These are phyloP conservation scores for Pangasius macronema DNA, from an alignment of 2,797 vertebrate genomes.

Conservation along the genomic window DNA sequence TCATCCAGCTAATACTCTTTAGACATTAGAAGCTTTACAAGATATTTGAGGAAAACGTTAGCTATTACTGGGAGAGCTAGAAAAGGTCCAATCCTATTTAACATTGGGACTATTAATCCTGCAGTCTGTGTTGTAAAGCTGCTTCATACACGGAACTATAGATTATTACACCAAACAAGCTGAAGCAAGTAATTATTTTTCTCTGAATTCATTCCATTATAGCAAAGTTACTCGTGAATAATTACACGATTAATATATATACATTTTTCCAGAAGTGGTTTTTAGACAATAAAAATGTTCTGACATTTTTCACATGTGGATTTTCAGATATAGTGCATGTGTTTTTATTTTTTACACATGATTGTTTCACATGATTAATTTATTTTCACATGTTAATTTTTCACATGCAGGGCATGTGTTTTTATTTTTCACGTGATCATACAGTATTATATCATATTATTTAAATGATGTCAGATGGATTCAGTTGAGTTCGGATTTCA, in stretches of 20 bases:
- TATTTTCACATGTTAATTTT: background rate
- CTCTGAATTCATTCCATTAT: conserved; percentile 36
- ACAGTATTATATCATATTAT: background rate
- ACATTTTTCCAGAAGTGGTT: background rate
- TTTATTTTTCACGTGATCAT: conserved; percentile 5
- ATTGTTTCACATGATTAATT: background rate
- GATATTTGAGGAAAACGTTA: background rate
- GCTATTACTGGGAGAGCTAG: conserved; percentile 13
- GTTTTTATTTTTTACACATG: background rate
- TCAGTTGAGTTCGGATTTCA: background rate
- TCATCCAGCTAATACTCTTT: conserved; percentile 13
- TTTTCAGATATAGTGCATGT: background rate
- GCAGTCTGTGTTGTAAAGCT: conserved; percentile 35
- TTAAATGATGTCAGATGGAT: background rate
- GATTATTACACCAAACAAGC: conserved; percentile 16
- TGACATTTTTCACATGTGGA: no score
- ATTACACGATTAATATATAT: background rate
- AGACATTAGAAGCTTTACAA: conserved; percentile 7
- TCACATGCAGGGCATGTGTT: background rate
- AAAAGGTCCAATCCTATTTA: conserved; percentile 19
- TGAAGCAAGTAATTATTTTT: conserved; percentile 45
- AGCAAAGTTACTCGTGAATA: background rate
- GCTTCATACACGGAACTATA: background rate
- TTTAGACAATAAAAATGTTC: background rate
- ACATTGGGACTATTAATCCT: conserved; percentile 25